These are phyloP conservation scores for Apoda limacodes DNA, from an alignment of 2,888 invertebrate species.

Conservation along the genomic window DNA sequence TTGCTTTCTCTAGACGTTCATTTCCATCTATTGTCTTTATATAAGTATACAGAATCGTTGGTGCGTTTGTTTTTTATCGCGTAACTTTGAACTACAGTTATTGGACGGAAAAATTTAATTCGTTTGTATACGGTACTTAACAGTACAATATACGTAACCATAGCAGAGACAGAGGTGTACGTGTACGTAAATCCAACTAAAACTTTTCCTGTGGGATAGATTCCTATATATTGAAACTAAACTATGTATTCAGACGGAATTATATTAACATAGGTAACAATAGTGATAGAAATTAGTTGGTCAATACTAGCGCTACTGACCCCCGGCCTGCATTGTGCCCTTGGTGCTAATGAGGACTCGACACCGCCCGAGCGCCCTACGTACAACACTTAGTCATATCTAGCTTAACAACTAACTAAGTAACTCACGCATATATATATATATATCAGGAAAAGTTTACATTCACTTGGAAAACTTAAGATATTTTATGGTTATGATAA, in stretches of 20 bases:
- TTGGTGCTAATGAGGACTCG: conserved; percentile 26
- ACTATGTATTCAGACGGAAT: too few species aligned
- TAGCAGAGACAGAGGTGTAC: too few species aligned
- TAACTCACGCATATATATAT: background rate
- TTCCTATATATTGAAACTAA: too few species aligned
- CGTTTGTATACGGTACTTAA: conserved; percentile 24
- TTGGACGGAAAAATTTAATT: conserved; percentile 9
- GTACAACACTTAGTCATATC: conserved; percentile 6
- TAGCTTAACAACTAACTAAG: conserved; percentile 5
- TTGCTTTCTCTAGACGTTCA: too few species aligned
- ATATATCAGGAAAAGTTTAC: background rate
- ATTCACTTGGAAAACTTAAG: background rate
- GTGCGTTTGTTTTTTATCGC: too few species aligned
- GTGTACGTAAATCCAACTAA: too few species aligned
- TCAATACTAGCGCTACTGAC: conserved; percentile 34
- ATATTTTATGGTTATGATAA: too few species aligned
- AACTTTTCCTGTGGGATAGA: too few species aligned
- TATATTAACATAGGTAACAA: too few species aligned
- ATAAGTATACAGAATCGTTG: too few species aligned
- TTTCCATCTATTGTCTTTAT: too few species aligned
- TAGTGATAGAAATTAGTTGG: conserved; percentile 32
- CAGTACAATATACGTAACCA: conserved; percentile 34
- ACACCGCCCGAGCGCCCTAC: conserved; percentile 9
- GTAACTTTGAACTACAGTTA: too few species aligned
- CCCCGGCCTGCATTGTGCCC: conserved; percentile 34